A percentile compares a stretch with the other conserved stretches of the same genome.
Conservation (phyloP, 1,140 invertebrate genomes). For the Mactra quadrangularis region DNA sequence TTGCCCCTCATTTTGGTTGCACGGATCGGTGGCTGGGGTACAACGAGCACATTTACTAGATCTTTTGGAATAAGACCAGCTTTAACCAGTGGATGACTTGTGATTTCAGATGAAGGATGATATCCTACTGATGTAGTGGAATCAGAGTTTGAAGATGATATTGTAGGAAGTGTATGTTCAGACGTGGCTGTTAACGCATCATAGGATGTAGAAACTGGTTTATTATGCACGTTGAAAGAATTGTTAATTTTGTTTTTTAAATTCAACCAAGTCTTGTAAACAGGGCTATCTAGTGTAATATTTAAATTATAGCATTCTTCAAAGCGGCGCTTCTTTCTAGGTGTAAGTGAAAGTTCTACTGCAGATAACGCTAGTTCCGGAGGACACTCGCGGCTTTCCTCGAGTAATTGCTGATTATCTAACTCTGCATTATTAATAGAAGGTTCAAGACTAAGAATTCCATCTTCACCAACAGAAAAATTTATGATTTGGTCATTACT, state of each 20-base stretch:
- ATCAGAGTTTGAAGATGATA: too few species aligned
- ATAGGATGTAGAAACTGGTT: too few species aligned
- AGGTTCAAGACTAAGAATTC: constrained; percentile 8
- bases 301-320: constrained; percentile 1
- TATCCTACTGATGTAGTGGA: background rate
- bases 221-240: background rate
- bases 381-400: background rate
- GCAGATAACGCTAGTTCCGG: background rate
- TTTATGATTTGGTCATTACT: constrained; percentile 5
- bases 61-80: constrained; percentile 46
- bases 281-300: background rate
- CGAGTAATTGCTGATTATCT: background rate
- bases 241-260: background rate
- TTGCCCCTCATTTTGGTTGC: constrained; percentile 5
- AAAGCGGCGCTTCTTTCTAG: background rate
- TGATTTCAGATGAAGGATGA: background rate
- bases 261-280: too few species aligned
- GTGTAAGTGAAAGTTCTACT: constrained; percentile 4
- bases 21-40: too few species aligned
- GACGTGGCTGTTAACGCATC: too few species aligned
- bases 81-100: constrained; percentile 9
- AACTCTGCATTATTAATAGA: background rate
- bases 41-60: constrained; percentile 32
- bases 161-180: too few species aligned
- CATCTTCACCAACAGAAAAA: constrained; percentile 20